Base-by-base conservation (phyloP, 2,888 invertebrate species). In the Antheraea yamamai region DNA sequence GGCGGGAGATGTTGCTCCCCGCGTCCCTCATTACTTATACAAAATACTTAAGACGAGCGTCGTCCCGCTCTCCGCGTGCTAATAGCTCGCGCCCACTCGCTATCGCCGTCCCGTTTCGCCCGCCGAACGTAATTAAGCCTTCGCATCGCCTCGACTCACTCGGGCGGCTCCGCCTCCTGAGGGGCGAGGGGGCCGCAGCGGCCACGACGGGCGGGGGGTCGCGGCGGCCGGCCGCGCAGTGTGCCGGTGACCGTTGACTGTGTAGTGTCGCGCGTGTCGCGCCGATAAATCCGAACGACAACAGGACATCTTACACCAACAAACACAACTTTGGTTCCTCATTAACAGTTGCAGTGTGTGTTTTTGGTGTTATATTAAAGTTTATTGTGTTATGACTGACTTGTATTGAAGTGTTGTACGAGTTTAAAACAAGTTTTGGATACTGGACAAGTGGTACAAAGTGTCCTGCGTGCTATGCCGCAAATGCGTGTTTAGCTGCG, bases 1-100 rank as follows among this genome's bases (percentile, higher is more conserved):
- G 94, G 95, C 95, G 95, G 93, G 94, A 95, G 95, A 94, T 94
- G 94, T 90, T 88, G 86, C 87, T 86, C 89, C 89, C 94, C 94
- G 93, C 94, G 89, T 95, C 95, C 91, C 95, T 95, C 94, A 95
- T 95, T 95, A 95, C 95, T 95, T 95, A 95, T 95, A 95, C 95
- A 95, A 95, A 95, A 95, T 95, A 95, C 95, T 94, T 94, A 94
- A 95, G 95, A 93, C 94, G 94, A 87, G 92, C 94, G 93, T 93
- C 95, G 95, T 94, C 95, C 93, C 93, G 93, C 96, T 95, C 95
- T 96, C 95, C 95, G 95, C 95, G 95, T 91, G 96, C 96, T 96
- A 96, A 96, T 96, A 96, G 95, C 95, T 95, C 95, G 95, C 95
- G 95, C 95, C 94, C 95, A 92, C 94, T 93, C 89, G 84, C 90